Percentiles rank a stretch among this genome's conserved stretches.
Conservation (phyloP, 1,140 invertebrate genomes). For the Pseudachorutes palmiensis region DNA sequence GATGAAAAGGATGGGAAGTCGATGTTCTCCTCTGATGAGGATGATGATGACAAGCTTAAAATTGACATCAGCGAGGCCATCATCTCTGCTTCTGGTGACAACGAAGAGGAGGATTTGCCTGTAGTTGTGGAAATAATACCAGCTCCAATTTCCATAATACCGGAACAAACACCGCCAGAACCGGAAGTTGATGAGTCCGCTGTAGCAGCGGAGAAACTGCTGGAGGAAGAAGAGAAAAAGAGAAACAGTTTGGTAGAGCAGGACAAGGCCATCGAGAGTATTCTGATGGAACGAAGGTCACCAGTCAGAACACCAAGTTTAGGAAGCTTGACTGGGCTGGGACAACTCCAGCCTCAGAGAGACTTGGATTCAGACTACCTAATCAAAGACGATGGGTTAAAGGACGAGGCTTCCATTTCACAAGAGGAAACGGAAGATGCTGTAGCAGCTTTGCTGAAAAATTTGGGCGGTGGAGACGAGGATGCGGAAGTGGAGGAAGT, state of each 20-base stretch:
- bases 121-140: neutral
- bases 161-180: neutral
- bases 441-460: conserved; percentile 74
- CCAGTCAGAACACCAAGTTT: conserved; percentile 17
- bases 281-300: conserved; percentile 32
- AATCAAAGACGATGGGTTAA: conserved; percentile 30
- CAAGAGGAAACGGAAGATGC: conserved; percentile 88
- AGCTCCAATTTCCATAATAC: neutral
- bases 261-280: conserved; percentile 37
- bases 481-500: conserved; percentile 39
- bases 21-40: conserved; percentile 36
- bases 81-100: conserved; percentile 27
- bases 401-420: conserved; percentile 63
- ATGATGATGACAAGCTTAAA: conserved; percentile 34
- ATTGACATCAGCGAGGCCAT: conserved; percentile 36
- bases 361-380: conserved; percentile 6
- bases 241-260: conserved; percentile 34
- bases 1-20: conserved; percentile 11
- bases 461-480: conserved; percentile 52
- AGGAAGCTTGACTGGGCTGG: neutral
- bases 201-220: conserved; percentile 15
- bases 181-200: conserved; percentile 22
- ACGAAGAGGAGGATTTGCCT: conserved; percentile 14
- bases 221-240: conserved; percentile 33
- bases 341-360: conserved; percentile 2